phyloP scores from a whole-genome alignment of 2,888 invertebrate genomes.

The Aleiodes leptofemur region DNA sequence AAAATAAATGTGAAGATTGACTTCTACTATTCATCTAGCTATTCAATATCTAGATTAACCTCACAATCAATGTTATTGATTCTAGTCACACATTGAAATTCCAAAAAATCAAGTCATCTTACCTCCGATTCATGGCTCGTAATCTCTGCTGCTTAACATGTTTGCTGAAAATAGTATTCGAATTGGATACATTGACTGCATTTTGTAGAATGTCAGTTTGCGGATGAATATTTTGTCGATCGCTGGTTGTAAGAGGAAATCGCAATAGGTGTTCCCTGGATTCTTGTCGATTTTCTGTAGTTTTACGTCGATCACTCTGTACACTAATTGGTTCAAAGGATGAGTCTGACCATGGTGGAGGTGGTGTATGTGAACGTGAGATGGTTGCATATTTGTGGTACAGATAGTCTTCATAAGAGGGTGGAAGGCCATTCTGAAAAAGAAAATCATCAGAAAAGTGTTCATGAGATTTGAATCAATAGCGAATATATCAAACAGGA shows the following conservation, averaged over 20 bases:
- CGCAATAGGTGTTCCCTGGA: conserved; percentile 62
- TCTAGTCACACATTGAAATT: neutral
- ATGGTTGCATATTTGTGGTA: conserved; percentile 68
- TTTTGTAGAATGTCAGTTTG: conserved; percentile 59
- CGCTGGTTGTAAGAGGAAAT: conserved; percentile 3
- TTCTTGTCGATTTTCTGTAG: conserved; percentile 66
- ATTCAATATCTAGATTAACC: neutral
- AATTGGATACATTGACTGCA: conserved; percentile 60
- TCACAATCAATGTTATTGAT: neutral
- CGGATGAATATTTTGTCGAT: conserved; percentile 49
- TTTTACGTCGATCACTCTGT: conserved; percentile 65
- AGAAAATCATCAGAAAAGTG: neutral
- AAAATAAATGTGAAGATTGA: too few species aligned
- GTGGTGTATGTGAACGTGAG: conserved; percentile 72
- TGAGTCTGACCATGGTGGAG: conserved; percentile 73
- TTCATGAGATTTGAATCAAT: neutral
- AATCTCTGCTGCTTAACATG: conserved; percentile 66
- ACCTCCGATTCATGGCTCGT: conserved; percentile 71
- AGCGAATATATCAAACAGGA: too few species aligned
- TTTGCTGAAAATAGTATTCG: conserved; percentile 61
- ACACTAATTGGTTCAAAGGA: conserved; percentile 52
- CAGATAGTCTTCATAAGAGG: conserved; percentile 73
- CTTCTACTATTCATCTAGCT: too few species aligned
- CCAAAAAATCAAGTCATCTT: neutral
- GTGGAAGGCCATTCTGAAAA: conserved; percentile 70